A percentile compares a stretch with the other conserved stretches of the same genome.
Evolutionary conservation across 2,113 vertebrate species (phyloP).

Genomic region (Xyrauchen texanus): DNA sequence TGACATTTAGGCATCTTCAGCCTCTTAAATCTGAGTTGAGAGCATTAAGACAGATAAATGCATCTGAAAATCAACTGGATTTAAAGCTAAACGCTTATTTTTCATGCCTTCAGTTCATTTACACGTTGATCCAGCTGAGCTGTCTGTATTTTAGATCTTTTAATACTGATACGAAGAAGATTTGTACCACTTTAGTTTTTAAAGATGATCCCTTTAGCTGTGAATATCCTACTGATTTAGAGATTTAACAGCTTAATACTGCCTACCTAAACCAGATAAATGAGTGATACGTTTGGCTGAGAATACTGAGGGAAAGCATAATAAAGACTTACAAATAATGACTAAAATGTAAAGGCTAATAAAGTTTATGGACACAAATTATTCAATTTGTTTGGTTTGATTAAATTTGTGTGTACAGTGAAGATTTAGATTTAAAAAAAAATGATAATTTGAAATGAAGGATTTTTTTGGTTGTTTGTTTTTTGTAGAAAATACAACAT

Average conservation of each 20-base stretch:
- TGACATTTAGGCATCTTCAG: slow-evolving; percentile 69
- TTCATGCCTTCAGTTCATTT: slow-evolving; percentile 37
- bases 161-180: slow-evolving; percentile 13
- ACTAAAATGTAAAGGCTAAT: background rate
- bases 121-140: slow-evolving; percentile 9
- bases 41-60: slow-evolving; percentile 71
- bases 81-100: slow-evolving; percentile 50
- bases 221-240: slow-evolving; percentile 16
- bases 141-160: slow-evolving; percentile 26
- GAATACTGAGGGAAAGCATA: background rate
- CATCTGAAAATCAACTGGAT: slow-evolving; percentile 59
- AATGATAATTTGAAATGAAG: no score
- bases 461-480: no score
- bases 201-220: slow-evolving; percentile 23
- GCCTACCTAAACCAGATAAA: background rate
- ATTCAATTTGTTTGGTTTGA: background rate
- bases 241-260: slow-evolving; percentile 30
- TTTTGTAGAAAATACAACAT: background rate
- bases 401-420: background rate
- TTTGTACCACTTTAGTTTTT: slow-evolving; percentile 19
- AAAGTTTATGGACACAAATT: background rate
- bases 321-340: background rate
- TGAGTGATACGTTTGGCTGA: background rate
- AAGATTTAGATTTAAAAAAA: no score
- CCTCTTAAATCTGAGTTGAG: slow-evolving; percentile 71